These are phyloP conservation scores for Arrhamphus sclerolepis DNA, from an alignment of 2,797 vertebrate genomes.

Conservation along the genomic window DNA sequence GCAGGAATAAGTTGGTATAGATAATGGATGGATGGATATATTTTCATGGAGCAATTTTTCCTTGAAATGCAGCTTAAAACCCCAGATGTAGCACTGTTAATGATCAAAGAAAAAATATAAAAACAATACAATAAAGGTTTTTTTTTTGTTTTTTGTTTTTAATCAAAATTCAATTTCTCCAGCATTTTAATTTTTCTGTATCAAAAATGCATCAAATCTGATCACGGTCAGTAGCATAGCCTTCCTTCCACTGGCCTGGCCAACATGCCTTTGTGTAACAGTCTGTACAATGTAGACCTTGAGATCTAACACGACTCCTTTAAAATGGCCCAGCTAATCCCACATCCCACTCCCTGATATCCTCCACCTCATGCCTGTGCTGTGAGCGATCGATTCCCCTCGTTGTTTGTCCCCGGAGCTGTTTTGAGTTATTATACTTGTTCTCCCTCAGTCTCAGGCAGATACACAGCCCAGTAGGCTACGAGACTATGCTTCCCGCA, in stretches of 20 bases:
- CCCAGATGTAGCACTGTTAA: too few species aligned
- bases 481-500: conserved; percentile 38
- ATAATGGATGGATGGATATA: too few species aligned
- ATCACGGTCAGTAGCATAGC: conserved; percentile 32
- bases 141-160: too few species aligned
- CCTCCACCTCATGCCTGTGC: conserved; percentile 54
- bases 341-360: conserved; percentile 57
- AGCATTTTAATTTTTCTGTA: too few species aligned
- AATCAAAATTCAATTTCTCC: too few species aligned
- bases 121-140: too few species aligned
- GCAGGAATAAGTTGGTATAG: too few species aligned
- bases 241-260: conserved; percentile 21
- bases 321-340: conserved; percentile 74
- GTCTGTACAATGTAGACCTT: conserved; percentile 21
- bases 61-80: too few species aligned
- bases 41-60: too few species aligned
- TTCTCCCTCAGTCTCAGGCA: conserved; percentile 59
- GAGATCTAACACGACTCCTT: conserved; percentile 61
- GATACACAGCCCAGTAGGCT: conserved; percentile 65
- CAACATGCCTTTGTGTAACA: conserved; percentile 12
- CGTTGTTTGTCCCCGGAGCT: conserved; percentile 79
- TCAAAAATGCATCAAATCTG: too few species aligned
- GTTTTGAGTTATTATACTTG: conserved; percentile 77
- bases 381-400: conserved; percentile 76
- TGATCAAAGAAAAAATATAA: too few species aligned